phyloP scores from a whole-genome alignment of 2,797 vertebrate species.

The Poeciliopsis paucimaculata region DNA sequence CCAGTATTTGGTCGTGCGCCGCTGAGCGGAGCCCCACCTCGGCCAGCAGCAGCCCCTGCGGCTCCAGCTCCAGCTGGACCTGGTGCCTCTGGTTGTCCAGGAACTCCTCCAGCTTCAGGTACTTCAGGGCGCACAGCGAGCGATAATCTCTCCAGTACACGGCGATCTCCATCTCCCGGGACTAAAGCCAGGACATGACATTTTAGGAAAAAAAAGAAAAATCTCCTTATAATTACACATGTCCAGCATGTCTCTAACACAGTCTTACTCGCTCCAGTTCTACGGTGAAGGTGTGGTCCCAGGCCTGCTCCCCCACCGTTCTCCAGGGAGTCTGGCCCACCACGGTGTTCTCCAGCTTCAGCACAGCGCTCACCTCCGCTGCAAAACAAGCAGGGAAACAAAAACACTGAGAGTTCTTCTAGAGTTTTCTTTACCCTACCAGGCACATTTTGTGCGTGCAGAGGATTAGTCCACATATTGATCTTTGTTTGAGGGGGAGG shows the following conservation, averaged over 20 bases:
- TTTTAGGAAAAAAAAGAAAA: neutral
- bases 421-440: neutral
- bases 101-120: constrained; percentile 92
- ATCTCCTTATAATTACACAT: neutral
- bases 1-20: neutral
- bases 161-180: constrained; percentile 86
- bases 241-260: neutral
- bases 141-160: constrained; percentile 90
- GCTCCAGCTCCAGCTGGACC: constrained; percentile 88
- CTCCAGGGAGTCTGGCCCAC: constrained; percentile 91
- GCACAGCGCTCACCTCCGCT: constrained; percentile 89
- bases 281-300: constrained; percentile 89
- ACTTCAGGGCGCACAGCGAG: constrained; percentile 91
- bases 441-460: neutral
- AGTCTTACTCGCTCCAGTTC: constrained; percentile 88
- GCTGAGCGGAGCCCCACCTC: constrained; percentile 47
- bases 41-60: constrained; percentile 87
- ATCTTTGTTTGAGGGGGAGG: neutral
- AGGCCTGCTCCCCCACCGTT: constrained; percentile 81
- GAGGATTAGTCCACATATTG: neutral
- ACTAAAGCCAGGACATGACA: constrained; percentile 41
- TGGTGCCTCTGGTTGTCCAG: constrained; percentile 89
- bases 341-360: constrained; percentile 90
- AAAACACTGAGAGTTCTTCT: neutral
- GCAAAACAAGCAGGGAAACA: constrained; percentile 30